These are phyloP conservation scores for Globodera rostochiensis DNA, from an alignment of 1,140 invertebrate genomes.

Conservation along the genomic window DNA sequence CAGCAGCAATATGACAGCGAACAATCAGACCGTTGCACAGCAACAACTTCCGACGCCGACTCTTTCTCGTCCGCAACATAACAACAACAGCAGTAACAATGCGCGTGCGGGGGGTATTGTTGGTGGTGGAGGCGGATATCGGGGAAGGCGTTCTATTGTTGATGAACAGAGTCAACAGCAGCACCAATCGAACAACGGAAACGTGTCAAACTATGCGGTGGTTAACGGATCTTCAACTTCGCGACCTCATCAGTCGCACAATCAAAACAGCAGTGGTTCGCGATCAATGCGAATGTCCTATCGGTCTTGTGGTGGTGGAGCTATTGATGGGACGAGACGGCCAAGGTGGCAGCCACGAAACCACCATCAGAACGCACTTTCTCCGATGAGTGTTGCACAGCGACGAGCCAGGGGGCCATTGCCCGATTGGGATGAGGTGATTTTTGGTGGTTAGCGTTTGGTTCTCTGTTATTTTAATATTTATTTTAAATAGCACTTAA, in stretches of 20 bases:
- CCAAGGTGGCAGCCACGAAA: conserved; percentile 21
- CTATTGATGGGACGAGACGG: neutral
- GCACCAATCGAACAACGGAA: neutral
- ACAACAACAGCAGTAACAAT: neutral
- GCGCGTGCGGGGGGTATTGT: neutral
- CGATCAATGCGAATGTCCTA: conserved; percentile 3
- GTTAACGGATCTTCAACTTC: neutral
- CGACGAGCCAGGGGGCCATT: conserved; percentile 56
- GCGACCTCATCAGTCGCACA: neutral
- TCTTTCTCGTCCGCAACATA: neutral
- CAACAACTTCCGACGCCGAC: neutral
- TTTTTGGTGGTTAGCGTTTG: neutral
- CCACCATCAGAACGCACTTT: conserved; percentile 34
- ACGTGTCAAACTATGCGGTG: neutral
- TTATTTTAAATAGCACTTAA: neutral
- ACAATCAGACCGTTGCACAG: no score
- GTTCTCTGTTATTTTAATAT: neutral
- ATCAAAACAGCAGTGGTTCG: neutral
- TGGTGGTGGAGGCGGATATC: conserved; percentile 10
- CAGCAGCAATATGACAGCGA: no score
- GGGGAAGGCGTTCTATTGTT: neutral
- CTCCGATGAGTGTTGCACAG: conserved; percentile 42
- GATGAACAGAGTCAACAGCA: neutral
- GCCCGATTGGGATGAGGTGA: conserved; percentile 63
- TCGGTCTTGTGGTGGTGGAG: conserved; percentile 1